Base-by-base conservation (phyloP, 1,140 invertebrate genomes). In the Drosophila sturtevanti region DNA sequence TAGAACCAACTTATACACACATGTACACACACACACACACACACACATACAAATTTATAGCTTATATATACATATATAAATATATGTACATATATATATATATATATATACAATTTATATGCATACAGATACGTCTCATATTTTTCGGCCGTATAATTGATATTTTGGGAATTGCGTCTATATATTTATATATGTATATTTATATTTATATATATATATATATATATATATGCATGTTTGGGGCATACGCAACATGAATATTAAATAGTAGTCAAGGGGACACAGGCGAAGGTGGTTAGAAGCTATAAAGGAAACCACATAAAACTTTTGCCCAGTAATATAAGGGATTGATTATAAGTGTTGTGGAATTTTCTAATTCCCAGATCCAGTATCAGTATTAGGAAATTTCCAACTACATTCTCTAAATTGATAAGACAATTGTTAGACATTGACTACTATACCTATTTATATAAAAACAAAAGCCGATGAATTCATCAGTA, bases 121-220 rank as follows among this genome's bases (percentile, higher is more conserved):
- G 41, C 41, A 48, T 48, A 21, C 41, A 48, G 16, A 22, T 16
- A 41, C 38, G 62, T 62, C 77, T 89, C 82, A 86, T 87, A 87
- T 87, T 87, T 87, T 87, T 63, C 24, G 68, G 66, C 62, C 72
- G 66, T 76, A 89, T 87, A 87, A 87, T 89, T 87, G 82, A 87
- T 87, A 89, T 87, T 82, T 89, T 80, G 81, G 79, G 75, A 79
- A 81, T 71, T 77, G 82, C 63, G 68, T 52, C 59, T 21, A 62
- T 63, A 52, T 63, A 71, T 62, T 58, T 51, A 35, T 48, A 41
- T 63, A 60, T 58, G 38, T 44, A 56, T 65, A 10, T 54, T 41
- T 4, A 48, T 60, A 61, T 63, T 63, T 62, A 60, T 51, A 34
- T 54, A 54, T 62, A 54, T 58, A 41, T 54, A 55, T 65, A 7